Evolutionary conservation across 92 coral and sea anemone genomes (phyloP).

Genomic region (Umimayanthus kanabou): DNA sequence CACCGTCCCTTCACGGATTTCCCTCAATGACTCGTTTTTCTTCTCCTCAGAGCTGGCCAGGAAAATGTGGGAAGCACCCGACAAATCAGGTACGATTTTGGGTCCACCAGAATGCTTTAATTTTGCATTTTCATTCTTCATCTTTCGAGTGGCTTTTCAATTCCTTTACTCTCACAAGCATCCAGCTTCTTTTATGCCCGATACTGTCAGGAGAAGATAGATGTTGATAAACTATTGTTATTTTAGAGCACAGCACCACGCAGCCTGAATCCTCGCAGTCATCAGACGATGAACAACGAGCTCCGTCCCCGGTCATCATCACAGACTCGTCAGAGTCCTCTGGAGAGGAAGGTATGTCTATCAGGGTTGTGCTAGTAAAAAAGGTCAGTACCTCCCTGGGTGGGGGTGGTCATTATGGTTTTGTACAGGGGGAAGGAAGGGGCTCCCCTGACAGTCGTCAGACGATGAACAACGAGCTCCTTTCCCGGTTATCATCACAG

Average conservation of each 20-base stretch:
- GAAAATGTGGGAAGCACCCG: conserved; percentile 98
- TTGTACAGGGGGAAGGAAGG: too few relatives aligned
- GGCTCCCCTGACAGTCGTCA: conserved; percentile 53
- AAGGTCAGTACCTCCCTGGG: not conserved
- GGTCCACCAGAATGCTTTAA: not conserved
- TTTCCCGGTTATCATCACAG: conserved; percentile 70
- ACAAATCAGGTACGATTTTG: conserved; percentile 79
- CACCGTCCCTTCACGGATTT: not conserved
- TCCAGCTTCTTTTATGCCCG: too few relatives aligned
- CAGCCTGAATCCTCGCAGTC: conserved; percentile 96
- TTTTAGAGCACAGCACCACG: conserved; percentile 90
- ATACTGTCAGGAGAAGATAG: too few relatives aligned
- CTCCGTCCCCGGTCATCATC: conserved; percentile 69
- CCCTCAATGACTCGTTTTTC: not conserved
- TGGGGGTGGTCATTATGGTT: not conserved
- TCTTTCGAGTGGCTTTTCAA: too few relatives aligned
- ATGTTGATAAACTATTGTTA: too few relatives aligned
- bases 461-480: conserved; percentile 82
- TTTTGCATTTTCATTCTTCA: too few relatives aligned
- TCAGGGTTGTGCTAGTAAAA: too few relatives aligned
- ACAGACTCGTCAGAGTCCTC: conserved; percentile 88
- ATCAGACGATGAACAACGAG: conserved; percentile 81
- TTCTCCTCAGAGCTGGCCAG: conserved; percentile 72
- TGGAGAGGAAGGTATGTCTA: conserved; percentile 79
- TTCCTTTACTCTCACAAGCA: too few relatives aligned